A percentile compares a stretch with the other conserved stretches of the same genome.
Evolutionary conservation across 2,888 invertebrate species (phyloP).

Genomic region (Helobdella robusta): DNA sequence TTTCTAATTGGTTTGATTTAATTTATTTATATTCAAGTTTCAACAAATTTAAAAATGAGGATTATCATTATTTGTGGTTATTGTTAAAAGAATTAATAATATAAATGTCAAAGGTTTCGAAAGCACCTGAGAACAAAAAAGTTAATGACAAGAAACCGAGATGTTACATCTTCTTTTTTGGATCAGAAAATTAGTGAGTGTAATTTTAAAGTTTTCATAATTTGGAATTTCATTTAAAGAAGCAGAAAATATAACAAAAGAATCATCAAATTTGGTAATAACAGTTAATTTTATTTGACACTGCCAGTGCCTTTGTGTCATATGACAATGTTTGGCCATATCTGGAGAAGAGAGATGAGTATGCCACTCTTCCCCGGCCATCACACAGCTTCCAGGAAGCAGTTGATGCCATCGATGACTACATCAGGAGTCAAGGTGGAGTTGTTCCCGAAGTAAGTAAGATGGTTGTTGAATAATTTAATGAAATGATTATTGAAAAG

Average conservation of each 20-base stretch:
- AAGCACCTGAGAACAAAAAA: slow-evolving; percentile 18
- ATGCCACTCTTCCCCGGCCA: slow-evolving; percentile 8
- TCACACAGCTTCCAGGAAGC: slow-evolving; percentile 20
- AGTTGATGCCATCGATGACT: slow-evolving; percentile 22
- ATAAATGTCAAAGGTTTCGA: too few species aligned
- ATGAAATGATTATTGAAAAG: too few species aligned
- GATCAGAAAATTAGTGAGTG: slow-evolving; percentile 21
- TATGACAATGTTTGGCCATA: slow-evolving; percentile 23
- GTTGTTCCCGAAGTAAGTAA: slow-evolving; percentile 17
- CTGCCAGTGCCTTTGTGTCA: slow-evolving; percentile 21
- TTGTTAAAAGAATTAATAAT: too few species aligned
- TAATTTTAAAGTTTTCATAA: neutral
- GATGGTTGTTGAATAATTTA: too few species aligned
- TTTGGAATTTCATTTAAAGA: neutral
- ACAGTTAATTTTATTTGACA: too few species aligned
- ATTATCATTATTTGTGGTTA: too few species aligned
- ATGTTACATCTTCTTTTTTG: slow-evolving; percentile 23
- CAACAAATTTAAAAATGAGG: too few species aligned
- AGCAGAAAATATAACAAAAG: too few species aligned
- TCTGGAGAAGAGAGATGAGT: slow-evolving; percentile 23
- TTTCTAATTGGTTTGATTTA: too few species aligned
- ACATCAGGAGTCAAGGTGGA: slow-evolving; percentile 20
- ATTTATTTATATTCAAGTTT: too few species aligned
- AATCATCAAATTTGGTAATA: too few species aligned
- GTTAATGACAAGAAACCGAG: slow-evolving; percentile 18